Conservation (phyloP, 2,797 vertebrate genomes). For the Bryconaethiops microstoma region DNA sequence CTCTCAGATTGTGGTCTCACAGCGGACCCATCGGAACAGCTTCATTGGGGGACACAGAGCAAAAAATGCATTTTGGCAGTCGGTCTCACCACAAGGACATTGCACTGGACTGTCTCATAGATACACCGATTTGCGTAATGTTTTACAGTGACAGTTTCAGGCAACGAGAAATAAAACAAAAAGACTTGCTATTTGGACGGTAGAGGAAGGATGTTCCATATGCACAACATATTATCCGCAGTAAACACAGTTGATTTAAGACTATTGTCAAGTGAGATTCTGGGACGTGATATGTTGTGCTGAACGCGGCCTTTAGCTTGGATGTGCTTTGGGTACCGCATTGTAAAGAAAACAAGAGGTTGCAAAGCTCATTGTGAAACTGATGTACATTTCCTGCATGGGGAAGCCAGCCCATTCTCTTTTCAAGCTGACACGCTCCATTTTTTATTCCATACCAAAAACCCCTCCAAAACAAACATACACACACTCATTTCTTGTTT, state of each 20-base stretch:
- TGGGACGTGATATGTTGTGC: constrained; percentile 7
- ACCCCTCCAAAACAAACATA: no score
- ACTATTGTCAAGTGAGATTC: constrained; percentile 34
- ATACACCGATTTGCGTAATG: constrained; percentile 27
- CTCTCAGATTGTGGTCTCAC: constrained; percentile 8
- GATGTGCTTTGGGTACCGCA: neutral
- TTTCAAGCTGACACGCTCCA: neutral
- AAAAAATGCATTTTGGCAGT: constrained; percentile 45
- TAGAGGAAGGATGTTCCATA: constrained; percentile 38
- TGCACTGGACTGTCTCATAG: constrained; percentile 16
- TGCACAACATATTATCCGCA: constrained; percentile 30
- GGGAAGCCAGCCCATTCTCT: neutral
- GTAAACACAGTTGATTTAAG: constrained; percentile 45
- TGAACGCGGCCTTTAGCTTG: constrained; percentile 21
- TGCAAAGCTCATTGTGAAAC: constrained; percentile 2
- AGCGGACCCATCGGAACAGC: constrained; percentile 31
- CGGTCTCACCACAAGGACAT: constrained; percentile 30
- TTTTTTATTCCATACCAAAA: neutral
- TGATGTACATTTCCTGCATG: constrained; percentile 9
- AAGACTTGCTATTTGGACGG: constrained; percentile 20
- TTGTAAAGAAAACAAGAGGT: constrained; percentile 6
- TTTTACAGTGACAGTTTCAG: constrained; percentile 26
- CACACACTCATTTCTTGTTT: no score
- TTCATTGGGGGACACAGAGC: constrained; percentile 29
- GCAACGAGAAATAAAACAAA: constrained; percentile 38